Evolutionary conservation across 1,140 invertebrate genomes (phyloP).

Genomic region (Coptotermes formosanus): DNA sequence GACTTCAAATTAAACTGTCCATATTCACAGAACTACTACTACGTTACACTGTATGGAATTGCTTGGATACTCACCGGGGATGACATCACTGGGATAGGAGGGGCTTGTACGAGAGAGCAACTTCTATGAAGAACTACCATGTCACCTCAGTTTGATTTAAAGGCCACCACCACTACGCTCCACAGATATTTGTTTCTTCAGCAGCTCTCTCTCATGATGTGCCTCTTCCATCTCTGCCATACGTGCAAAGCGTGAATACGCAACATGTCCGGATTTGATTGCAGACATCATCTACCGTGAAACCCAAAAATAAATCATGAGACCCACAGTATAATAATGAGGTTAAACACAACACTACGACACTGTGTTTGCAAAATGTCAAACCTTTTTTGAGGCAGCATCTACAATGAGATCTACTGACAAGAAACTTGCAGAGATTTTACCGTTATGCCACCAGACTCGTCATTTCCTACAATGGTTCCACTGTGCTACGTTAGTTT

Average conservation of each 20-base stretch:
- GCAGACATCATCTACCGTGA: constrained; percentile 88
- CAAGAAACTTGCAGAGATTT: too few relatives aligned
- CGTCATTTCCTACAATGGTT: too few relatives aligned
- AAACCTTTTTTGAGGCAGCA: background rate
- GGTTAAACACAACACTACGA: background rate
- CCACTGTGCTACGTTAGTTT: too few relatives aligned
- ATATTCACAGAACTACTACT: background rate
- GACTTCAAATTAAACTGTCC: too few relatives aligned
- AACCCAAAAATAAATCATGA: background rate
- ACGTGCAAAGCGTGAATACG: constrained; percentile 86
- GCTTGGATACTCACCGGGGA: background rate
- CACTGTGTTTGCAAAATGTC: background rate
- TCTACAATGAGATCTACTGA: too few relatives aligned
- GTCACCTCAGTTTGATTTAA: constrained; percentile 51
- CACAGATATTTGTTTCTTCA: constrained; percentile 80
- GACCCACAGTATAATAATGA: background rate
- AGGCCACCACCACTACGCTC: constrained; percentile 93
- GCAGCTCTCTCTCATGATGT: constrained; percentile 67
- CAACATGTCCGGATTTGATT: constrained; percentile 90
- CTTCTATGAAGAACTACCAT: background rate
- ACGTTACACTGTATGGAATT: background rate
- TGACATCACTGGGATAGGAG: background rate
- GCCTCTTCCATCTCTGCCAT: constrained; percentile 89
- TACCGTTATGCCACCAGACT: too few relatives aligned
- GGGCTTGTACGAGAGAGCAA: background rate